These are phyloP conservation scores for Poeciliopsis gracilis DNA, from an alignment of 2,797 vertebrate genomes.

Conservation along the genomic window DNA sequence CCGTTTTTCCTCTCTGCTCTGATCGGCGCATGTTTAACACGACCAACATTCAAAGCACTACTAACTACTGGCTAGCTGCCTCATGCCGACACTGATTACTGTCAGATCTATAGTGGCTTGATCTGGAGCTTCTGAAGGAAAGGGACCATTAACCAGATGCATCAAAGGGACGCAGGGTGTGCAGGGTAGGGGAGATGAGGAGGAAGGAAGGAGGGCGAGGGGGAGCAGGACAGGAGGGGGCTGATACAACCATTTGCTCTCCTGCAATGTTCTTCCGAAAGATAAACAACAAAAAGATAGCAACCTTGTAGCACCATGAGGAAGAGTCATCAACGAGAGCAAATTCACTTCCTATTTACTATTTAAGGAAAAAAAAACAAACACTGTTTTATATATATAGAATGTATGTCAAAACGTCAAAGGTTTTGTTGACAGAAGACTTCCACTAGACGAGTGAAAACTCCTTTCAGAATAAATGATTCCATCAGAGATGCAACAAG, in stretches of 20 bases:
- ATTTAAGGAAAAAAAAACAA: fast-evolving
- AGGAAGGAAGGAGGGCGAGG: slow-evolving; percentile 20
- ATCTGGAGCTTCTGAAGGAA: slow-evolving; percentile 37
- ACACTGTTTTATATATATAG: neutral
- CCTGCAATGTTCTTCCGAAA: slow-evolving; percentile 18
- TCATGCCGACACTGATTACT: slow-evolving; percentile 12
- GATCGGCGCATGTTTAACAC: slow-evolving; percentile 24
- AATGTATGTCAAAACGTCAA: neutral
- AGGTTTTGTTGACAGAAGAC: neutral
- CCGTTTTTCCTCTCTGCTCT: neutral
- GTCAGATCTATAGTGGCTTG: slow-evolving; percentile 32
- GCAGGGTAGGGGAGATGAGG: neutral
- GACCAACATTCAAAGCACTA: slow-evolving; percentile 29
- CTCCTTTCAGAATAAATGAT: neutral
- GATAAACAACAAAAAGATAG: slow-evolving; percentile 21
- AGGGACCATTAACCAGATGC: slow-evolving; percentile 34
- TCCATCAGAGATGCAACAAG: neutral
- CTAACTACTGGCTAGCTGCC: neutral
- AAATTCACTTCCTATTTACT: neutral
- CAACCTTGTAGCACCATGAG: slow-evolving; percentile 8
- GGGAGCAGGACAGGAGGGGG: slow-evolving; percentile 14
- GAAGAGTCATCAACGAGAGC: slow-evolving; percentile 8
- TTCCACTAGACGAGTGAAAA: neutral
- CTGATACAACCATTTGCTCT: slow-evolving; percentile 8
- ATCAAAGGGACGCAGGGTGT: slow-evolving; percentile 36